These are phyloP conservation scores for Perca flavescens DNA, from an alignment of 2,113 vertebrate genomes.

Conservation along the genomic window DNA sequence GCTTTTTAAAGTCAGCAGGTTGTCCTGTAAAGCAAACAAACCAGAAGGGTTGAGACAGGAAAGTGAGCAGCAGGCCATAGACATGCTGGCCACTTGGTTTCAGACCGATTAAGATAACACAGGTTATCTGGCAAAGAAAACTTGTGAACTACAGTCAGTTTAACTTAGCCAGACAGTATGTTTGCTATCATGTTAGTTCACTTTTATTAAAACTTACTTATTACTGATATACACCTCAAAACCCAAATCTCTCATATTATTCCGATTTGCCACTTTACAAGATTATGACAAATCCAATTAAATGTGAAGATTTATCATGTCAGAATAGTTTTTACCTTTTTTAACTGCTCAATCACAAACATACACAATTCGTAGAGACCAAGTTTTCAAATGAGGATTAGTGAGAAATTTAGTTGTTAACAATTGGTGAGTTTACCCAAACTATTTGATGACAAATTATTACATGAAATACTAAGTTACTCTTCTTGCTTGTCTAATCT, in stretches of 20 bases:
- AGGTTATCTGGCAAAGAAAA: conserved; percentile 4
- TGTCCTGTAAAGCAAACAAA: conserved; percentile 6
- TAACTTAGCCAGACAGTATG: background rate
- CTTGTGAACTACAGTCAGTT: background rate
- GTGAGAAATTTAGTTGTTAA: background rate
- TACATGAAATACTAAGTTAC: background rate
- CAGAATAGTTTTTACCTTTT: background rate
- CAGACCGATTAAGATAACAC: background rate
- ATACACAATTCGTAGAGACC: background rate
- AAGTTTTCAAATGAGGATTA: background rate
- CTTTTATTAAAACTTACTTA: background rate
- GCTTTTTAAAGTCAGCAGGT: background rate
- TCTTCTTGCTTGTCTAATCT: background rate
- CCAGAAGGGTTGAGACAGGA: conserved; percentile 15
- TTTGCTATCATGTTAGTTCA: background rate
- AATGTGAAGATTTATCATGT: background rate
- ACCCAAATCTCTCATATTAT: background rate
- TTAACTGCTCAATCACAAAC: background rate
- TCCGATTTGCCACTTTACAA: background rate
- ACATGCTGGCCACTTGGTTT: background rate
- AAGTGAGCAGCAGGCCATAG: conserved; percentile 14
- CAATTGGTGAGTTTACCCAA: background rate
- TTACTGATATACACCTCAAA: background rate
- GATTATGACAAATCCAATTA: background rate
- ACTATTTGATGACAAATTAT: background rate